Base-by-base conservation (phyloP, 2,113 vertebrate genomes). In the Petrocephalus microphthalmus region DNA sequence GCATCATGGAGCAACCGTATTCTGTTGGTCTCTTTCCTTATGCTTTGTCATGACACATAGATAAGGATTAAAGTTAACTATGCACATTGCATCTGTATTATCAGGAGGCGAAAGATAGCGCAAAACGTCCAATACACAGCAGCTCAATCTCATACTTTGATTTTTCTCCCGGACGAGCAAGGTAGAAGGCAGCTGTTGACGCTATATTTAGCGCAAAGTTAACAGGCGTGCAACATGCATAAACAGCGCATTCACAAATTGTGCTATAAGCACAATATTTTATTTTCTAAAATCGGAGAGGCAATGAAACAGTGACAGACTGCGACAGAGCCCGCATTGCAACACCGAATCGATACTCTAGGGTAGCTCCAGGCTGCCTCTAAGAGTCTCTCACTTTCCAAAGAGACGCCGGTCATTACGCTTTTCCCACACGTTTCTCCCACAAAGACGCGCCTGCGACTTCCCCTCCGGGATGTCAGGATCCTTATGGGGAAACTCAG, bases 281-380 rank as follows among this genome's bases (percentile, higher is more conserved):
- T 42, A 47, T 83, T 83, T 83, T 47, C 7, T 47, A 83, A 47
- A 22, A 47, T 83, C 20, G 53, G 25, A 85, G 87, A 64, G 87
- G 54, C 88, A 45, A 60, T 56, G 56, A 29, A 57, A 78, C 82
- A 56, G 13, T 29, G 89, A 37, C 67, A 74, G 51, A 90, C 91
- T 54, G 89, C 88, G 83, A 88, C 57, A 86, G 89, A 88, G 90
- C 91, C 94, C 91, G 94, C 94, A 95, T 93, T 95, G 94, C 94
- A 93, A 93, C 93, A 93, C 91, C 49, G 89, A 85, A 89, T 89
- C 91, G 88, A 86, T 86, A 90, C 90, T 86, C 87, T 47, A 67
- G n/a, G 22, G 8, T 22, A 45, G 52, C 88, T 89, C 91, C 91
- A 25, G 88, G 91, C 91, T 92, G 93, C 78, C 92, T 89, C 89